These are phyloP conservation scores for Andricus quercusramuli DNA, from an alignment of 2,888 invertebrate genomes.

Conservation along the genomic window DNA sequence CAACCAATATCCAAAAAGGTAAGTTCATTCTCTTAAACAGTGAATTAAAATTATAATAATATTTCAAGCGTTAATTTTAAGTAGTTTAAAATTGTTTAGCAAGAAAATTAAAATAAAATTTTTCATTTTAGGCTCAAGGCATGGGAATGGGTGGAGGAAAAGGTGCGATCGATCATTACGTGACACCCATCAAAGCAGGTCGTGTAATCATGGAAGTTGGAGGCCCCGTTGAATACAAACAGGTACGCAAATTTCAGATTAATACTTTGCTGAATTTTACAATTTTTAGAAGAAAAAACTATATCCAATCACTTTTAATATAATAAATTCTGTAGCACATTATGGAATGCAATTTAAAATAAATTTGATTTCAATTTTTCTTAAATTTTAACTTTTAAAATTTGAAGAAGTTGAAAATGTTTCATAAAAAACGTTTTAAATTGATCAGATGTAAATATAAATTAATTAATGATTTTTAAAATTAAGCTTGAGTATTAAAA, in stretches of 20 bases:
- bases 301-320: too few species aligned
- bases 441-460: too few species aligned
- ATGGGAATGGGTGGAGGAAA: conserved; percentile 98
- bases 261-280: neutral
- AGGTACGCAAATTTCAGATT: conserved; percentile 76
- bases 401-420: too few species aligned
- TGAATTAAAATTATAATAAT: too few species aligned
- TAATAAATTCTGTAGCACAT: too few species aligned
- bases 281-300: too few species aligned
- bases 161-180: conserved; percentile 96
- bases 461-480: too few species aligned
- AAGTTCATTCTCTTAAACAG: conserved; percentile 17
- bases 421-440: too few species aligned
- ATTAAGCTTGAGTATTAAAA: too few species aligned
- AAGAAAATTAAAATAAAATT: neutral
- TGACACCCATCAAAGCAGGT: conserved; percentile 94
- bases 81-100: neutral
- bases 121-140: conserved; percentile 85
- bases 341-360: too few species aligned
- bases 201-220: conserved; percentile 96
- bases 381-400: too few species aligned
- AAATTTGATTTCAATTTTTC: too few species aligned
- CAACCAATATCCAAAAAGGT: conserved; percentile 93
- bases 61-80: neutral
- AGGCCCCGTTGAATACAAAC: conserved; percentile 92